Conservation (phyloP, 2,888 invertebrate species). For the Xestia rhomboidea region DNA sequence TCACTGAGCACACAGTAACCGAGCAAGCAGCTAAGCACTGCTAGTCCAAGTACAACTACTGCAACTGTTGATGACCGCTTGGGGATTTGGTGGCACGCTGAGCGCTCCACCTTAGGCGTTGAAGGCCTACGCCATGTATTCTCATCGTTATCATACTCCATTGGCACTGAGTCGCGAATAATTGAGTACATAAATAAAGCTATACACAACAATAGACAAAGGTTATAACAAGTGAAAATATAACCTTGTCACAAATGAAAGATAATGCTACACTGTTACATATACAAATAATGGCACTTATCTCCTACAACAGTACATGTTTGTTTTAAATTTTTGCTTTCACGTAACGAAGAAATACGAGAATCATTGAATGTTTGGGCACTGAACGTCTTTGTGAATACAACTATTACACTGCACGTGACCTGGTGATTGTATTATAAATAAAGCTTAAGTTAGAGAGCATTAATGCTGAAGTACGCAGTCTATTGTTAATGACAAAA, state of each 20-base stretch:
- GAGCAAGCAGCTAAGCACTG: conserved; percentile 87
- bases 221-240: neutral
- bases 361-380: conserved; percentile 7
- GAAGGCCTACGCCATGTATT: conserved; percentile 84
- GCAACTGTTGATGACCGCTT: conserved; percentile 82
- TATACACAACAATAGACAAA: conserved; percentile 32
- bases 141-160: conserved; percentile 87
- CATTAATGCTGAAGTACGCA: neutral
- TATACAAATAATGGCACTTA: conserved; percentile 24
- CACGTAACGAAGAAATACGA: conserved; percentile 23
- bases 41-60: conserved; percentile 85
- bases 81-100: conserved; percentile 81
- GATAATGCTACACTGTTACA: conserved; percentile 13
- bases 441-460: neutral
- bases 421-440: neutral
- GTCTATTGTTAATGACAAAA: neutral
- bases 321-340: conserved; percentile 26
- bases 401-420: conserved; percentile 2
- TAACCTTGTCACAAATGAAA: conserved; percentile 23
- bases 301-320: conserved; percentile 28
- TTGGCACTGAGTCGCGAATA: conserved; percentile 69
- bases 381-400: conserved; percentile 9
- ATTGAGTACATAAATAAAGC: conserved; percentile 66
- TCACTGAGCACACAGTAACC: conserved; percentile 88
- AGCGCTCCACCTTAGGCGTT: conserved; percentile 73